Base-by-base conservation (phyloP, 2,888 invertebrate species). In the Athetis lepigone region DNA sequence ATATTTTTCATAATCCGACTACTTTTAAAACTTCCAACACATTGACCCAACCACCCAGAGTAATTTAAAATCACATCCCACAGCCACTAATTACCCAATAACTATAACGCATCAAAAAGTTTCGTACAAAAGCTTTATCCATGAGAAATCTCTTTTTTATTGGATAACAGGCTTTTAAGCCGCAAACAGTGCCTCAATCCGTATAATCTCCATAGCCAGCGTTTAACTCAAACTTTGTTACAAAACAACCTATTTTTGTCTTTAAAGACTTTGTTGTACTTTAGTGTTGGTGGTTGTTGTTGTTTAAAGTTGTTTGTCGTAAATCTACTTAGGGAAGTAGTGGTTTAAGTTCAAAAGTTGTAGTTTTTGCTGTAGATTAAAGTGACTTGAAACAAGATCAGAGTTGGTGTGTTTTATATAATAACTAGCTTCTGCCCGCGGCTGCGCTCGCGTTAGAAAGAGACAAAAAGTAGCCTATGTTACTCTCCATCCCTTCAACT, bases 201-300 rank as follows among this genome's bases (percentile, higher is more conserved):
- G 18, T 0, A 7, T 79, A 79, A 79, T 71, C 77, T 50, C 62
- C 52, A 45, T 51, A 49, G n/a, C 42, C 69, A 56, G 65, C 67
- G 66, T 58, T 56, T 56, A 64, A 50, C 62, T 65, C 69, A 67
- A 77, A 74, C 51, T 77, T 74, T 63, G 61, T 27, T 55, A 54
- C 29, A 57, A 61, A 60, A 70, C 61, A 64, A 61, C 61, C 68
- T 69, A 77, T 78, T 76, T 74, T 69, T 76, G 49, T 79, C 54
- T 39, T 72, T 54, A 62, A 64, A 0, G 52, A 21, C 27, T 73
- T 70, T 75, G 33, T 23, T 33, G 47, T 39, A 58, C 37, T 73
- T 39, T 7, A 64, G 65, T 61, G 40, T 37, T n/a, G 33, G 25
- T 27, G 33, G 39, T 36, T 19, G 36, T 37, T 45, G 36, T 46